Percentiles rank a stretch among this genome's conserved stretches.
Evolutionary conservation across 1,140 invertebrate genomes (phyloP).

Genomic region (Homalodisca vitripennis): DNA sequence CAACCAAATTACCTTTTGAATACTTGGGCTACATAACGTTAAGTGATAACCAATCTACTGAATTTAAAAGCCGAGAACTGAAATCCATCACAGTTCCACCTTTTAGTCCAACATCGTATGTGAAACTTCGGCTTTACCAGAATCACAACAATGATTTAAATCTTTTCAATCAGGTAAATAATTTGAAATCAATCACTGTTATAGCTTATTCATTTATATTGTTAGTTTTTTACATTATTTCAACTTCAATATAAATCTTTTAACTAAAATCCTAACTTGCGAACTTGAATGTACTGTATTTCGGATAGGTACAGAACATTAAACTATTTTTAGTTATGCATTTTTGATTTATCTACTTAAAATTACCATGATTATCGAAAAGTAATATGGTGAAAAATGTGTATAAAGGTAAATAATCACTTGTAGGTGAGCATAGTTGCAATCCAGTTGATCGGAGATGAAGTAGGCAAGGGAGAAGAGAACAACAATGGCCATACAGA

Average conservation of each 20-base stretch:
- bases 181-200: too few species aligned
- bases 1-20: constrained; percentile 56
- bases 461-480: constrained; percentile 38
- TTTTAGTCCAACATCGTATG: constrained; percentile 62
- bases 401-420: too few species aligned
- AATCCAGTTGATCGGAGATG: constrained; percentile 74
- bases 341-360: too few species aligned
- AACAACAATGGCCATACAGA: constrained; percentile 16
- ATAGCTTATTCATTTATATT: too few species aligned
- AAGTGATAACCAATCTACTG: constrained; percentile 76
- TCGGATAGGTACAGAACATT: too few species aligned
- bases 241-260: too few species aligned
- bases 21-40: constrained; percentile 79
- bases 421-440: constrained; percentile 75
- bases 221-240: too few species aligned
- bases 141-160: constrained; percentile 76
- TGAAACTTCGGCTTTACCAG: constrained; percentile 81
- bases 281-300: too few species aligned
- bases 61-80: constrained; percentile 81
- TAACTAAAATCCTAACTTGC: too few species aligned
- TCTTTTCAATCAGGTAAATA: constrained; percentile 74
- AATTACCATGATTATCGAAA: too few species aligned
- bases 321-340: constrained; percentile 33
- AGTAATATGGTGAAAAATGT: too few species aligned
- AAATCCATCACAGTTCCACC: constrained; percentile 77